Base-by-base conservation (phyloP, 2,113 vertebrate species). In the Pelecanoides urinatrix region DNA sequence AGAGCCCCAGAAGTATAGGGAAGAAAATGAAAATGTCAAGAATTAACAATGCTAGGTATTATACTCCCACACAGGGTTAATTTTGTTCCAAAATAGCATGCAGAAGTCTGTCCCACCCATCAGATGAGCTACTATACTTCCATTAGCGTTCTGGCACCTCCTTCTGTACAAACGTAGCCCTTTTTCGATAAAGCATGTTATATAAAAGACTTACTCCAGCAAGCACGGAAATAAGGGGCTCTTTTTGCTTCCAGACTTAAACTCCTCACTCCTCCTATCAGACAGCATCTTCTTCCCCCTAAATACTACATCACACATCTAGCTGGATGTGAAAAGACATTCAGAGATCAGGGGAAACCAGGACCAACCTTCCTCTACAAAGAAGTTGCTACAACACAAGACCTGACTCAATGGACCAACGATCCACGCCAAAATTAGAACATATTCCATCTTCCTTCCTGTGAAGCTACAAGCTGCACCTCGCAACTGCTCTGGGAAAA, bases 141-240 rank as follows among this genome's bases (percentile, higher is more conserved):
- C 91, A 71, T 89, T 68, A 91, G 76, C 5, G 0, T 96, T 95
- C 84, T 96, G 95, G 93, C 94, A 97, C 91, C 84, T 97, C 80
- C 94, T 94, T 85, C 93, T 85, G 86, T 78, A 85, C 81, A 91
- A 93, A 92, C 27, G 11, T 6, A 90, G 73, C 44, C 70, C 58
- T 93, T 94, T 94, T 92, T 79, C 87, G 82, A 81, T 66, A 76
- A 93, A 73, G 30, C 16, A 32, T 6, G 11, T 45, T 90, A 79
- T 40, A 86, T 32, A 93, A 79, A 96, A 75, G 49, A 91, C 42
- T 58, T 44, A 25, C 71, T 22, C 30, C 52, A 55, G n/a, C 66
- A 79, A 76, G 58, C 50, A 76, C 0, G 1, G 38, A 89, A 92
- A 72, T 55, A 78, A 42, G 18, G 15, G 29, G 6, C 5, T 86